Conservation (phyloP, 2,888 invertebrate genomes). For the Athalia circularis region DNA sequence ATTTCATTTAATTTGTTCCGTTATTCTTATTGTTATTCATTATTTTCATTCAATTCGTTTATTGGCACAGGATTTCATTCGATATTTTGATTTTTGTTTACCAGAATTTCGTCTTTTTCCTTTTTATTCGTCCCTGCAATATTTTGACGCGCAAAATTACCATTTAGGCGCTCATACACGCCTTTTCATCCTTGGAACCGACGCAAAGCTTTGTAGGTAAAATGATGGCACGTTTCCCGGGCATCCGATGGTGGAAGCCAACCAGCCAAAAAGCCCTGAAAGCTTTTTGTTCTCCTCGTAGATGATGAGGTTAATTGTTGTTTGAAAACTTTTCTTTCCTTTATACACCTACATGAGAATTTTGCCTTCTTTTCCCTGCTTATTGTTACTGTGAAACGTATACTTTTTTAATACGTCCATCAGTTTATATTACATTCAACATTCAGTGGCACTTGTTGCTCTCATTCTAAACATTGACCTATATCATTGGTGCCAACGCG, state of each 20-base stretch:
- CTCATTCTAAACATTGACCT: constrained; percentile 23
- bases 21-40: neutral
- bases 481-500: neutral
- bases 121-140: neutral
- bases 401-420: neutral
- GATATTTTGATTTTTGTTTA: constrained; percentile 33
- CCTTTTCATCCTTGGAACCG: neutral
- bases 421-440: neutral
- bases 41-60: neutral
- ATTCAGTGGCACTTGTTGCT: constrained; percentile 19
- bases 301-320: constrained; percentile 17
- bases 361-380: constrained; percentile 8
- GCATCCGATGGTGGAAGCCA: neutral
- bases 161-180: neutral
- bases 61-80: neutral
- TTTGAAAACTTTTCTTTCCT: constrained; percentile 6
- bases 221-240: constrained; percentile 12
- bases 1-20: constrained; percentile 29
- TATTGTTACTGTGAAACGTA: neutral
- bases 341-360: constrained; percentile 6
- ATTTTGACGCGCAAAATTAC: neutral
- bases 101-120: neutral
- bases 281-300: constrained; percentile 5
- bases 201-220: constrained; percentile 8
- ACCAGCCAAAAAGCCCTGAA: neutral